These are phyloP conservation scores for Palythoa grandis DNA, from an alignment of 92 coral and sea anemone genomes.

Conservation along the genomic window DNA sequence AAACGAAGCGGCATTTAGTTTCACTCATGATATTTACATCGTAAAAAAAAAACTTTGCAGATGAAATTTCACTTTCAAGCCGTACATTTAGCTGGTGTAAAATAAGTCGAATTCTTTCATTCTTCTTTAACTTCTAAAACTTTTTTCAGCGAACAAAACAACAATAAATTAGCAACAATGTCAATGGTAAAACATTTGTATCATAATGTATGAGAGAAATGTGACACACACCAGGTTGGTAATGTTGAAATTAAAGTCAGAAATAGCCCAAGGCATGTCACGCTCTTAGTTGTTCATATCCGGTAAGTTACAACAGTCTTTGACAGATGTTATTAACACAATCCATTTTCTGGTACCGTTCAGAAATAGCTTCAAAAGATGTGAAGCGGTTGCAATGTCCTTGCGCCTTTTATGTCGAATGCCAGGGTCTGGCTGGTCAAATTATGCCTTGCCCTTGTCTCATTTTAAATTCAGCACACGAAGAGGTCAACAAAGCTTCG, in stretches of 20 bases:
- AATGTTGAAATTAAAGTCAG: constrained; percentile 38
- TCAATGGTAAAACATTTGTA: too few species aligned
- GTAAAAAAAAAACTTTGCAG: neutral
- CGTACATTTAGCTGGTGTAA: neutral
- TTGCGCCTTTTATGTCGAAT: neutral
- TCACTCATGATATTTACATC: constrained; percentile 4
- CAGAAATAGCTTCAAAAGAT: neutral
- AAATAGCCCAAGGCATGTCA: constrained; percentile 46
- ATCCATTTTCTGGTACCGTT: neutral
- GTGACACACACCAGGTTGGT: constrained; percentile 29
- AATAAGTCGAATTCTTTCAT: neutral
- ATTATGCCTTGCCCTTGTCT: neutral
- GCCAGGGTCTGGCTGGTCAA: neutral
- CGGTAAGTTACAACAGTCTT: neutral
- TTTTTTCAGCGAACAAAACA: neutral
- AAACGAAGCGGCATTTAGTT: constrained; percentile 9
- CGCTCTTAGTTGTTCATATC: neutral
- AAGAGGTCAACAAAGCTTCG: constrained; percentile 7
- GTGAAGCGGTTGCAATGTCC: neutral
- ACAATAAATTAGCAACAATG: neutral
- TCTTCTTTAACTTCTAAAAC: neutral
- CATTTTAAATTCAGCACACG: constrained; percentile 31
- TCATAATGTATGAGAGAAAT: neutral
- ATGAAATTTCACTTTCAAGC: neutral
- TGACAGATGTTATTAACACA: neutral